These are phyloP conservation scores for Acronicta leporina DNA, from an alignment of 2,888 invertebrate species.

Conservation along the genomic window DNA sequence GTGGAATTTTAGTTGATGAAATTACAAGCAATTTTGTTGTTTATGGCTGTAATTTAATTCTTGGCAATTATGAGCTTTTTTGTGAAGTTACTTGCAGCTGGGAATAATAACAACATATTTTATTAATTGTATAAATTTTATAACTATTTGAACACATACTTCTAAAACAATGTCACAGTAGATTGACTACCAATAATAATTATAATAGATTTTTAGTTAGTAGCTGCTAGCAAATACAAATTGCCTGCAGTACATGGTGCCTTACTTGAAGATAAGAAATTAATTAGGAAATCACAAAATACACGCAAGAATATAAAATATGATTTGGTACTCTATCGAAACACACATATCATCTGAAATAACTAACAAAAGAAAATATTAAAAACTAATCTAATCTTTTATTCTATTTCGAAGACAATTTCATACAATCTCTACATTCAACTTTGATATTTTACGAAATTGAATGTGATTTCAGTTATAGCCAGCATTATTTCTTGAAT, in stretches of 20 bases:
- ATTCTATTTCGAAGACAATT: conserved; percentile 15
- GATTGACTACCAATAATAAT: no score
- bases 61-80: conserved; percentile 6
- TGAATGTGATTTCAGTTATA: conserved; percentile 34
- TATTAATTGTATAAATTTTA: not conserved
- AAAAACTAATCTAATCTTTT: conserved; percentile 9
- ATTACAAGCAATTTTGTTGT: conserved; percentile 37
- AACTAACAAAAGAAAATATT: not conserved
- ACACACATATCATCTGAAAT: not conserved
- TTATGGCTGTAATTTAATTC: conserved; percentile 24
- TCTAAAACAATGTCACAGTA: no score
- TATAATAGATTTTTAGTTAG: no score
- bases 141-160: no score
- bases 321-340: not conserved
- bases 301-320: no score
- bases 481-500: conserved; percentile 26
- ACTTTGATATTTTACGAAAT: conserved; percentile 42
- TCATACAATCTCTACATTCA: conserved; percentile 12
- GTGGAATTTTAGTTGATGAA: conserved; percentile 52
- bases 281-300: no score
- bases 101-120: not conserved
- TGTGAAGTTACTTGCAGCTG: not conserved
- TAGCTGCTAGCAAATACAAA: no score
- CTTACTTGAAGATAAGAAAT: no score
- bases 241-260: no score